Base-by-base conservation (phyloP, 2,797 vertebrate genomes). In the Nasua narica region DNA sequence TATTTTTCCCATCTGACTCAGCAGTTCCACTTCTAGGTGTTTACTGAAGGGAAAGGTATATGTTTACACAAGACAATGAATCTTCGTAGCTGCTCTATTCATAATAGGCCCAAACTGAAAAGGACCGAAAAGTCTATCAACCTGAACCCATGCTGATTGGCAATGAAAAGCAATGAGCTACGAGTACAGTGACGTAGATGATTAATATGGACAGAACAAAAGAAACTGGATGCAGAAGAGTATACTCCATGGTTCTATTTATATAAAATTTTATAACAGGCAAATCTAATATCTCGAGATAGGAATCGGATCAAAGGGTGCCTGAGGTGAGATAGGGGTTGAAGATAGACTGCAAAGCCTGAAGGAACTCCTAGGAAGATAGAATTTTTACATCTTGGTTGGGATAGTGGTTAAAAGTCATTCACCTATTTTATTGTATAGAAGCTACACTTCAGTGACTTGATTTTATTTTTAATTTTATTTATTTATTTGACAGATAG, bases 71-170 rank as follows among this genome's bases (percentile, higher is more conserved):
- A 78, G n/a, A 82, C 58, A 52, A 32, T 52, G 67, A 93, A 69
- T 92, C n/a, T 94, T 92, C 27, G 23, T 43, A 72, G 81, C n/a
- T 90, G 21, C 48, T 78, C 77, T 92, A 86, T 90, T 94, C n/a
- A 16, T 83, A 86, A 46, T 70, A 82, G 23, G 9, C 37, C 12
- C 52, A 74, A 90, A 43, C 29, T 50, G 5, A n/a, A 79, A 72
- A 48, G 37, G 90, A 9, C 54, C 16, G 16, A 40, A 65, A 46
- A 87, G 29, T 70, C 43, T n/a, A 3, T 50, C 40, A 90, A 46
- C 25, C 70, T 74, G 29, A 78, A 52, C 94, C 19, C 37, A 37
- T 54, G 58, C 23, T 52, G 25, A 27, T 67, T 85, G 90, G n/a
- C 69, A 91, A 43, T 88, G 77, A 50, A 93, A 91, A 88, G 21